A percentile compares a stretch with the other conserved stretches of the same genome.
phyloP scores from a whole-genome alignment of 2,797 vertebrate species.

The Urophycis tenuis region DNA sequence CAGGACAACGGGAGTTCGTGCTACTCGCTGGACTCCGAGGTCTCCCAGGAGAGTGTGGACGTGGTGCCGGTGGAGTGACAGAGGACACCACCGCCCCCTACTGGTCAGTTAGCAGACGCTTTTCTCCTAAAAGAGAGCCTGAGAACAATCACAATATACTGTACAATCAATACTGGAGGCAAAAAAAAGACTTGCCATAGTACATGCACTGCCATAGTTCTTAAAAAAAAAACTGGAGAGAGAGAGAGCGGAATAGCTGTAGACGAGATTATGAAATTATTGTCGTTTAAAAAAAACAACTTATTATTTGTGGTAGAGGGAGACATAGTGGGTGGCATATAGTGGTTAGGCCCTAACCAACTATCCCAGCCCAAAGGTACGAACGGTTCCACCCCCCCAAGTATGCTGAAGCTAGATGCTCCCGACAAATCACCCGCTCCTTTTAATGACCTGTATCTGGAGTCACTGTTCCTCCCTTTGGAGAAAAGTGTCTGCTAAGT shows the following conservation, averaged over 20 bases:
- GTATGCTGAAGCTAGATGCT: not conserved
- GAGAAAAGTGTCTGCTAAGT: not conserved
- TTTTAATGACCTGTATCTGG: not conserved
- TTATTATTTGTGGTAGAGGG: too few relatives aligned
- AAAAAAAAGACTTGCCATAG: not conserved
- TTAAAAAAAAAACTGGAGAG: not conserved
- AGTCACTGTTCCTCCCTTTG: not conserved
- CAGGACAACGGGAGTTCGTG: constrained; percentile 84
- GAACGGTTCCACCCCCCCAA: not conserved
- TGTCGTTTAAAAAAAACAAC: too few relatives aligned
- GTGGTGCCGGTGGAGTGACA: constrained; percentile 77
- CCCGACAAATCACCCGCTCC: not conserved
- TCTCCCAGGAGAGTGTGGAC: constrained; percentile 83
- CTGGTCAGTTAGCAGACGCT: not conserved
- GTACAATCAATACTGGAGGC: not conserved
- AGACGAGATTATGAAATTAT: too few relatives aligned
- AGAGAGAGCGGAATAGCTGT: not conserved
- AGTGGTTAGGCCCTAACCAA: too few relatives aligned
- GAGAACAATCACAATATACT: not conserved
- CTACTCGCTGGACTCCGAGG: constrained; percentile 81
- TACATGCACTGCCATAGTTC: not conserved
- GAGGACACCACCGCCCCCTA: not conserved
- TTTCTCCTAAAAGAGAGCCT: not conserved
- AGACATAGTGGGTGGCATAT: too few relatives aligned
- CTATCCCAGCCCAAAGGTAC: not conserved